Base-by-base conservation (phyloP, 1,140 invertebrate genomes). In the Heliconius nattereri region DNA sequence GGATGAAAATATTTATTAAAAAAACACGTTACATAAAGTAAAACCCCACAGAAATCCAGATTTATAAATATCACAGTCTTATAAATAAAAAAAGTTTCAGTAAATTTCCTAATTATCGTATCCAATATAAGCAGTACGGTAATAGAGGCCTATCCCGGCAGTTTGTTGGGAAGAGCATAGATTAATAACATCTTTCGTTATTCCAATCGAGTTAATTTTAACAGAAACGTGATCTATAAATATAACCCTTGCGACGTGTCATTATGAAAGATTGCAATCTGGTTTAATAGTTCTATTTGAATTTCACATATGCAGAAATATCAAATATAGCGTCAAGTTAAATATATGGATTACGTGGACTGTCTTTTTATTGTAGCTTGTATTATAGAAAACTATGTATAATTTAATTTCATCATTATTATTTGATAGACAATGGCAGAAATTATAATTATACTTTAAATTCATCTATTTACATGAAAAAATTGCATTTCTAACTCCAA, bases 131-230 rank as follows among this genome's bases (percentile, higher is more conserved):
- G 5, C n/a, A 66, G 60, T 29, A 57, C 54, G 54, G 0, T 66
- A 66, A 29, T 29, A 66, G 11, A 72, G 20, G 19, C 57, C 13
- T 8, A 16, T 76, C 20, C 32, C 74, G n/a, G 72, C 76, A 78
- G 72, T 72, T 78, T 78, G 76, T 54, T 40, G 20, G 70, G 54
- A 73, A 78, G 72, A 20, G 49, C 76, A 78, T 20, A 72, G 35
- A 78, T 72, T 78, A 72, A 78, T 78, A 26, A 19, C 76, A 78
- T 78, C 76, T 78, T 70, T 73, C 40, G 76, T 92, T 90, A 92
- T 92, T 87, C 87, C 88, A 87, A 92, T 92, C 83, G 86, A 92
- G 89, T 90, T 92, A 90, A 92, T 92, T 92, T 92, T 89, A 91
- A 85, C 83, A 75, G 77, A 85, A 89, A 86, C 84, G 83, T 76